Base-by-base conservation (phyloP, 2,113 vertebrate species). In the Ptyas mucosa region DNA sequence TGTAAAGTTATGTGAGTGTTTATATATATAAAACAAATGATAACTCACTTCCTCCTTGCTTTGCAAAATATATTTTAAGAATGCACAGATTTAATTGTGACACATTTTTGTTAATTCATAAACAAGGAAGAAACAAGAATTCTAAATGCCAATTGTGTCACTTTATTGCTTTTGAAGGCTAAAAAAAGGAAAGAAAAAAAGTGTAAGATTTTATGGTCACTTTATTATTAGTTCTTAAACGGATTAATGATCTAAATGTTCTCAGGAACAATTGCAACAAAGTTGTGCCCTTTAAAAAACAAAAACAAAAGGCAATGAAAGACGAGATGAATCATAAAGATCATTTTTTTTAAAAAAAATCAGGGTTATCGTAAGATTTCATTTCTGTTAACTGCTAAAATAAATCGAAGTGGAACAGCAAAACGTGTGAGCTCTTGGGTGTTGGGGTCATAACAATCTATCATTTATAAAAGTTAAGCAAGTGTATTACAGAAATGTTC, bases 161-260 rank as follows among this genome's bases (percentile, higher is more conserved):
- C 93, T 97, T 97, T 92, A 94, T 55, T 90, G 90, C 43, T 91
- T 94, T 97, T 96, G 94, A 95, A 92, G n/a, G 49, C 9, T 94
- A 86, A 15, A 97, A 95, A 88, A 89, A 93, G 85, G 64, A 95
- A 97, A 93, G 86, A 7, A 9, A 95, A 91, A 89, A 89, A 94
- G 85, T 87, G 95, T 96, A 94, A 88, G 12, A 46, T 94, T 96
- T 85, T 91, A 93, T 93, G 75, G 95, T 75, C 18, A 58, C 53
- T 92, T 94, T 94, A 29, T 91, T 95, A 94, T 94, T 96, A 94
- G 92, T 95, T 93, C 91, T 95, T 95, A 93, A 97, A 97, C 58
- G 94, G 88, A 95, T 90, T 26, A 93, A 97, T 96, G 96, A 96
- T 95, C 95, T 95, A 95, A 90, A 93, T 85, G 96, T 26, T 90